These are phyloP conservation scores for Podocnemis expansa DNA, from an alignment of 2,113 vertebrate species.

Conservation along the genomic window DNA sequence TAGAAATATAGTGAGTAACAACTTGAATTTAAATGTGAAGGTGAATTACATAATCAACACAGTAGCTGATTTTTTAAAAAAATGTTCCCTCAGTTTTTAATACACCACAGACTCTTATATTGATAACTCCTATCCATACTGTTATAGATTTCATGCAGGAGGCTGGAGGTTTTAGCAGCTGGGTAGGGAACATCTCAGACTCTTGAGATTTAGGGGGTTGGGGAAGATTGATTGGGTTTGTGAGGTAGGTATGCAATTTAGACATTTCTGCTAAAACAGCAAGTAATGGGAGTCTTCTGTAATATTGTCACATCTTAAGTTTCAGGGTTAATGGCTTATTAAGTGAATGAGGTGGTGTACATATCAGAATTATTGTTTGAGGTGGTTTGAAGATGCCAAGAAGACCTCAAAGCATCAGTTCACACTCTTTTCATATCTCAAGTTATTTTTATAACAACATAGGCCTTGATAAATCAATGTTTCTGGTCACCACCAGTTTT, in stretches of 20 bases:
- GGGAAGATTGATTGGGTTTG: rapidly evolving
- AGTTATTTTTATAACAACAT: not conserved
- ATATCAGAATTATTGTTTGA: rapidly evolving
- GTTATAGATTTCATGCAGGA: not conserved
- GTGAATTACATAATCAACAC: not conserved
- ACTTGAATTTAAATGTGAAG: not conserved
- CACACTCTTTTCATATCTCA: too few species aligned
- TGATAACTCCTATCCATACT: not conserved
- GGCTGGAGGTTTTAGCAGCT: not conserved
- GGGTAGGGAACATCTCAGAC: not conserved
- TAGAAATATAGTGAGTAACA: not conserved
- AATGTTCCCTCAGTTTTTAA: rapidly evolving
- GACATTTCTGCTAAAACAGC: not conserved
- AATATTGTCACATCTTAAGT: not conserved
- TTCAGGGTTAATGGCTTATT: not conserved
- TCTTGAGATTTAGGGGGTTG: not conserved
- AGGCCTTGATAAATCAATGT: too few species aligned
- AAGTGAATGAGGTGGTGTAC: not conserved
- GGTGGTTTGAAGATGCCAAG: not conserved
- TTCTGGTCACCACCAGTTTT: too few species aligned
- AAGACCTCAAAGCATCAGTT: not conserved
- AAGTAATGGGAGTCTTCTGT: not conserved
- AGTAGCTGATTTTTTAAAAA: not conserved
- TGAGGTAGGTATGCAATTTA: not conserved
- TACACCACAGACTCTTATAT: not conserved